These are phyloP conservation scores for Periophthalmus modestus DNA, from an alignment of 2,113 vertebrate species.

Conservation along the genomic window DNA sequence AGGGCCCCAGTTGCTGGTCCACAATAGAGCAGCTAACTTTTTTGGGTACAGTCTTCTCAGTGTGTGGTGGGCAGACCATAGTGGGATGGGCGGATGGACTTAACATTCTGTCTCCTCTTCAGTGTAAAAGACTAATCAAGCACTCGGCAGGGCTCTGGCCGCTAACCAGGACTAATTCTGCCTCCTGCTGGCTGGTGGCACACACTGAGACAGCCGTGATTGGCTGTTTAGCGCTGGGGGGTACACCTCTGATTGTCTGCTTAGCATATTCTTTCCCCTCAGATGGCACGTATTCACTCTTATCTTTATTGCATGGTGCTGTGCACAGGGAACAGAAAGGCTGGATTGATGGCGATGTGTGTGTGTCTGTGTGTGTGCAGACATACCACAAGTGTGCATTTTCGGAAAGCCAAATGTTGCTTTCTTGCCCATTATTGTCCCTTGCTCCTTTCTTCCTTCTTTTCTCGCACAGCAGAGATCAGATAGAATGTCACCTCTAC, in stretches of 20 bases:
- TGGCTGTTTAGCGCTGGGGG: conserved; percentile 74
- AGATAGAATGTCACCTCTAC: conserved; percentile 94
- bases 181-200: conserved; percentile 74
- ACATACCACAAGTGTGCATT: conserved; percentile 25
- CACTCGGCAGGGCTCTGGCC: conserved; percentile 70
- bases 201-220: conserved; percentile 74
- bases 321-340: conserved; percentile 55
- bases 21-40: conserved; percentile 30
- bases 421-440: conserved; percentile 47
- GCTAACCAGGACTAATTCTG: conserved; percentile 76
- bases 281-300: conserved; percentile 87
- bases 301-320: conserved; percentile 59
- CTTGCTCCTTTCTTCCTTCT: conserved; percentile 39
- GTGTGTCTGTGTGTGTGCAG: conserved; percentile 13
- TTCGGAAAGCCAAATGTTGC: conserved; percentile 58
- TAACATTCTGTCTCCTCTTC: conserved; percentile 68
- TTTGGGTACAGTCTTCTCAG: conserved; percentile 34
- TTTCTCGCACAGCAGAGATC: conserved; percentile 84
- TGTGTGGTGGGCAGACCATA: conserved; percentile 52
- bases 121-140: conserved; percentile 75
- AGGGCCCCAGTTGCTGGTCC: conserved; percentile 20
- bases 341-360: conserved; percentile 17
- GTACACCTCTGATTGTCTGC: conserved; percentile 83
- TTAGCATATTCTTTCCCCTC: conserved; percentile 84
- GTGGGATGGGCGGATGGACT: conserved; percentile 56